Base-by-base conservation (phyloP, 53 echinoderm and acorn worm species). In the Apostichopus leukothele region DNA sequence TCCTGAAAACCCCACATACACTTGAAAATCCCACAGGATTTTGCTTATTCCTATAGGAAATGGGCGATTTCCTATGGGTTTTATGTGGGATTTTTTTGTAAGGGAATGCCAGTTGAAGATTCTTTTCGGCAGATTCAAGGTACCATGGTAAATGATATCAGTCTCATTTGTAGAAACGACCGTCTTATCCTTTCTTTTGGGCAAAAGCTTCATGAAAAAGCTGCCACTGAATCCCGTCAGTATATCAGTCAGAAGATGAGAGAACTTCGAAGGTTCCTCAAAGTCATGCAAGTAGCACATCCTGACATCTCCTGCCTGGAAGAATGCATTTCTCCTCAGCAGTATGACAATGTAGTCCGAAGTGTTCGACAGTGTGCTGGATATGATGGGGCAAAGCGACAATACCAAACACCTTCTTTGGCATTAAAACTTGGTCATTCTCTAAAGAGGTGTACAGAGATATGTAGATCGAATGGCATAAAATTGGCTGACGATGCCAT, bases 161-260 rank as follows among this genome's bases (percentile, higher is more conserved):
- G 88, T 26, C 61, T 92, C 53, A 88, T 83, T 73, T 89, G 90
- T 60, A 55, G 94, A 86, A 86, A 92, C 92, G 94, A 92, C 76
- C 76, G 78, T 60, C 61, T 94, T 76, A 94, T 94, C 60, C 61
- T 92, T n/a, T 79, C 88, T 60, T 50, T 92, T 14, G 92, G 90
- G 6, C 83, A 83, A 63, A 16, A 26, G 27, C 27, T 83, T n/a
- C 52, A 60, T 25, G 6, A 8, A 16, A 83, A 83, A 26, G 53
- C 18, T 60, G 61, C 10, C 7, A 63, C 83, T 22, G 60, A 83
- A 60, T 26, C 61, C 19, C 83, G 19, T 26, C 83, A 83, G 23
- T 83, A 83, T 60, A 61, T 83, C 9, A 83, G 83, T 26, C 60
- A 63, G 12, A 83, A 83, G 21, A 60, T 83, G 54, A 52, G 80